These are phyloP conservation scores for Trissolcus basalis DNA, from an alignment of 1,140 invertebrate species.

Conservation along the genomic window DNA sequence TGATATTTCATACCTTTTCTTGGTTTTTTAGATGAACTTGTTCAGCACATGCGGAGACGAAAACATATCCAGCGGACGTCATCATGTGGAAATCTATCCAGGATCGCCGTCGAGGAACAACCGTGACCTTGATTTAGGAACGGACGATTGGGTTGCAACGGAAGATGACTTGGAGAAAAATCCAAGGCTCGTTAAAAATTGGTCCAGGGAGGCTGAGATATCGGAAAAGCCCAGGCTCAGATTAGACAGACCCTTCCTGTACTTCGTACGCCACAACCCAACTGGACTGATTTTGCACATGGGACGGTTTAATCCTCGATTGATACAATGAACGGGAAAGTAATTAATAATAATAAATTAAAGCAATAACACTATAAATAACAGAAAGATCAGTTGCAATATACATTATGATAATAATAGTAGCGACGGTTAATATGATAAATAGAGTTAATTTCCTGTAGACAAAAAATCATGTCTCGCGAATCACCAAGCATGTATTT, in stretches of 20 bases:
- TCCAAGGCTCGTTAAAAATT: conserved; percentile 65
- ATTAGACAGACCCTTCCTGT: conserved; percentile 90
- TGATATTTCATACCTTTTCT: background rate
- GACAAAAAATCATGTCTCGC: conserved; percentile 40
- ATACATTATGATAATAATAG: conserved; percentile 45
- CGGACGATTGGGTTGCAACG: background rate
- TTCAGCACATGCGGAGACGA: conserved; percentile 88
- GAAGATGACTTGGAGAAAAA: conserved; percentile 77
- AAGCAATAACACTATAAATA: conserved; percentile 56
- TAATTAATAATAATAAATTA: conserved; percentile 31
- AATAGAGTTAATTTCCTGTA: conserved; percentile 52
- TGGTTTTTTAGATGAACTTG: conserved; percentile 77
- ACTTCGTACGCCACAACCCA: conserved; percentile 90
- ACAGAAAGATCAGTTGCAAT: conserved; percentile 42
- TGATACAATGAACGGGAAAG: conserved; percentile 78
- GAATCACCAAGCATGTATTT: conserved; percentile 38
- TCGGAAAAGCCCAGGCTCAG: conserved; percentile 84
- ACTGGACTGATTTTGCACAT: conserved; percentile 90
- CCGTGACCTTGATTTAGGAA: conserved; percentile 37
- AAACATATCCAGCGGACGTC: conserved; percentile 80
- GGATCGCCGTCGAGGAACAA: conserved; percentile 77
- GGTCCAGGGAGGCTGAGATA: conserved; percentile 79
- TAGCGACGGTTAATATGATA: conserved; percentile 50
- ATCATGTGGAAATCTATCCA: conserved; percentile 87
- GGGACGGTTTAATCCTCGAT: conserved; percentile 88